These are phyloP conservation scores for Sander vitreus DNA, from an alignment of 2,113 vertebrate genomes.

Conservation along the genomic window DNA sequence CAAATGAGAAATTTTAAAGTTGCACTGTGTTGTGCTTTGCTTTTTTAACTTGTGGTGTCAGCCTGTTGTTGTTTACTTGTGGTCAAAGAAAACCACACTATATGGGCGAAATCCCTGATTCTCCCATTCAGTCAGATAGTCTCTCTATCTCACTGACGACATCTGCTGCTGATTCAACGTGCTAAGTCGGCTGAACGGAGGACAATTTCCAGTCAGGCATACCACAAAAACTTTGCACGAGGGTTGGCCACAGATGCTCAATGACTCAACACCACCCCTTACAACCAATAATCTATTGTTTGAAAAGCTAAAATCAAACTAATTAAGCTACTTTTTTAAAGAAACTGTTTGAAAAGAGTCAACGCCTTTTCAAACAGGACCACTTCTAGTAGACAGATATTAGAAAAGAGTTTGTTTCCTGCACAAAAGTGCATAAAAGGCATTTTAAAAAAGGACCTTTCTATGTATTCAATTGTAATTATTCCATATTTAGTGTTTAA, in stretches of 20 bases:
- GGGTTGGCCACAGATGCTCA: background rate
- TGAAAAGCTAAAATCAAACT: background rate
- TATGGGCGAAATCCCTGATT: background rate
- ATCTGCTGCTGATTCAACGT: background rate
- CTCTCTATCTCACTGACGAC: background rate
- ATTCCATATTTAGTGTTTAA: constrained; percentile 20
- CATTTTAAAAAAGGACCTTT: background rate
- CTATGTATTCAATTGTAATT: constrained; percentile 8
- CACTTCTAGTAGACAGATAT: background rate
- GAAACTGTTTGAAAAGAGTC: background rate
- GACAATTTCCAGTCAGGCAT: background rate
- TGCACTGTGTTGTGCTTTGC: too few species aligned
- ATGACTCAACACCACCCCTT: background rate
- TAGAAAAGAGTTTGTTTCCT: background rate
- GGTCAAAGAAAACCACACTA: background rate
- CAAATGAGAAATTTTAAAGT: background rate
- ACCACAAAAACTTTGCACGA: background rate
- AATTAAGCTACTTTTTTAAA: background rate
- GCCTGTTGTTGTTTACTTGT: too few species aligned
- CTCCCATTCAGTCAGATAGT: background rate
- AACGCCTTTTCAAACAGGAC: background rate
- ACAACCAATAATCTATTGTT: background rate
- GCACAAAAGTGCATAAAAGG: background rate
- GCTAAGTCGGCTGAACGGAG: too few species aligned
- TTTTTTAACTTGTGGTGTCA: background rate